Evolutionary conservation across 2,797 vertebrate species (phyloP), one percentile per base, ranked within the genome.

Genomic region (Sphenopsis melanotis): DNA sequence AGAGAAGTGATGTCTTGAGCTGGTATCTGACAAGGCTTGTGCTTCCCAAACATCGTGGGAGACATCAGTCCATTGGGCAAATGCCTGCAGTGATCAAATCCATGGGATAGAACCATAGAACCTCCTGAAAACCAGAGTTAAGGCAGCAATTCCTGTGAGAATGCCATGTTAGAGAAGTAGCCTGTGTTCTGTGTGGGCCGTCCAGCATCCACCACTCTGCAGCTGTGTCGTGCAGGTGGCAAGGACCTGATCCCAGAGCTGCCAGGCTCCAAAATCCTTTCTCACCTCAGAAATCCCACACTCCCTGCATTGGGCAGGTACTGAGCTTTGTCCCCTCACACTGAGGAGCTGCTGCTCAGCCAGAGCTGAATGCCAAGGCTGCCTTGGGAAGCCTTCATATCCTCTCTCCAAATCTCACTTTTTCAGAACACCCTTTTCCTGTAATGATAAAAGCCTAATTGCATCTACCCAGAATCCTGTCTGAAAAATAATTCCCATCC

Each of bases 401-500:
- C 71, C 14, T 22, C 68, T 49, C 70, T 63, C 64, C 78, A 79
- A 70, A 29, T 29, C 71, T 74, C 49, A 26, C 17, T 18, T 84
- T 80, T 70, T 30, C 52, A 89, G 75, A 64, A 39, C 11, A 17
- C 22, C 1, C 41, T 71, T 75, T 87, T 70, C 71, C 64, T 65
- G 22, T 34, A n/a, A 60, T 34, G 81, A 49, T 49, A 84, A 86
- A 94, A 87, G 16, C 37, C 71, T 74, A 74, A 92, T 87, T 87
- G n/a, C 52, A 42, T 26, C 66, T 70, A 65, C 42, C 41, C 64
- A 52, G 83, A 63, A 57, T 68, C 24, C 46, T 42, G 34, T 34
- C 86, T 77, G 92, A 84, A 90, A 93, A 91, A 66, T 24, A 77
- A 77, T 68, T 81, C 84, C 76, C 50, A 12, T 50, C 66, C 65